Conservation (phyloP, 2,113 vertebrate species). For the Prietella phreatophila region DNA sequence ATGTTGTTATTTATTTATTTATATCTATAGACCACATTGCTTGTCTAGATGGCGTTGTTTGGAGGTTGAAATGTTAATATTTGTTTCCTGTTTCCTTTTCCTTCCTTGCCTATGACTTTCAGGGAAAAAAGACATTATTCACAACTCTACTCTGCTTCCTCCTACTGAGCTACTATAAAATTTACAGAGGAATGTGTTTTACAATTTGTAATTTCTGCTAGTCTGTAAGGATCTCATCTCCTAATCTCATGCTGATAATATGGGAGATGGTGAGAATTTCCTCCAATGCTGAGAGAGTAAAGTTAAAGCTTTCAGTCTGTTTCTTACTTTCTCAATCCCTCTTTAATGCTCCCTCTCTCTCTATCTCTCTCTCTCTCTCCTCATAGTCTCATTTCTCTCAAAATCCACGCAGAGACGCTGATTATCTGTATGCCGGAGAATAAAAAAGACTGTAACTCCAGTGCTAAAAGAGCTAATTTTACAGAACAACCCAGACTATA, state of each 20-base stretch:
- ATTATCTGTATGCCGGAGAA: conserved; percentile 66
- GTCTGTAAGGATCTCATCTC: conserved; percentile 40
- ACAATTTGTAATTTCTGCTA: conserved; percentile 43
- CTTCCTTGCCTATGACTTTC: background rate
- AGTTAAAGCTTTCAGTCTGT: background rate
- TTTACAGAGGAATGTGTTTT: conserved; percentile 36
- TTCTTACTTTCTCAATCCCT: background rate
- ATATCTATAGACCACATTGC: background rate
- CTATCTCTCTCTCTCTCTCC: background rate
- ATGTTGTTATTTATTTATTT: conserved; percentile 9
- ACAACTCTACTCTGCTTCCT: conserved; percentile 17
- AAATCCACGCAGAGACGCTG: conserved; percentile 53
- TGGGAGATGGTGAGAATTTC: conserved; percentile 42
- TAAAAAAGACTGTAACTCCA: conserved; percentile 68
- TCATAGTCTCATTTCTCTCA: conserved; percentile 25
- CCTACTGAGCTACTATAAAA: conserved; percentile 13
- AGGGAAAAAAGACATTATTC: conserved; percentile 29
- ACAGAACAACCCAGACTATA: conserved; percentile 70
- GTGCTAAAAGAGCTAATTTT: conserved; percentile 70
- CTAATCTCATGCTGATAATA: conserved; percentile 39
- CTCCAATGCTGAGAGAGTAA: conserved; percentile 31
- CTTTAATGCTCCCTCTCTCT: background rate
- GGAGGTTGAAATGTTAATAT: background rate
- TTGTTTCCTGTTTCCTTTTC: conserved; percentile 17
- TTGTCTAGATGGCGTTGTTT: background rate